Base-by-base conservation (phyloP, 2,888 invertebrate species). In the Bombylius discolor region DNA sequence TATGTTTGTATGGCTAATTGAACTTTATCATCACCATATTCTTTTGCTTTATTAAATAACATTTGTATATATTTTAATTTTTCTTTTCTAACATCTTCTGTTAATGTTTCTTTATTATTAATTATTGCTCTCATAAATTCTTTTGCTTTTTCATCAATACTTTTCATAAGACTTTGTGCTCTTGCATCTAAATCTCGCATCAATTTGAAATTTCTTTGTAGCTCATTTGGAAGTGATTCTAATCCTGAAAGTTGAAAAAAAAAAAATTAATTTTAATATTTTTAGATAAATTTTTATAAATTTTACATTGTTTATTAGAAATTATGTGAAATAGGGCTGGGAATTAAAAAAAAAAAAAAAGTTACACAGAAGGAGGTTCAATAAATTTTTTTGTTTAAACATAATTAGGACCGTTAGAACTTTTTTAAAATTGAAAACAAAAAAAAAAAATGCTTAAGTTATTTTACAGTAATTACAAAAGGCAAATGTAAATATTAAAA, bases 1-100 rank as follows among this genome's bases (percentile, higher is more conserved):
- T 99, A 99, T 0, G 97, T 97, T 77, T 97, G 95, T 75, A 96
- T 94, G 3, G 98, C 96, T 58, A 98, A 78, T 70, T 95, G 93
- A 42, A 98, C 96, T 77, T 98, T 98, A 67, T 97, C 96, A 70
- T 97, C 97, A 4, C 94, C 94, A 70, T 91, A 94, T 70, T 95
- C 95, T 68, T 92, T 92, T 13, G 95, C 94, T 74, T 94, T 95
- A 64, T 89, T 89, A 68, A 95, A 97, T 56, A 91, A 76, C 59
- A 85, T 87, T 71, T 92, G 87, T 65, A 96, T 94, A 60, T 85
- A 85, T 59, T 84, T 82, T 56, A 93, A 78, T 64, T 89, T 84
- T 65, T 92, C 90, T 65, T 89, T 87, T 62, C 87, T 84, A 61
- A 89, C 87, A 58, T 94, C 93, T 1, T 74, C 74, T 8, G 65